phyloP scores from a whole-genome alignment of 1,140 invertebrate species.

The Lepidurus arcticus region DNA sequence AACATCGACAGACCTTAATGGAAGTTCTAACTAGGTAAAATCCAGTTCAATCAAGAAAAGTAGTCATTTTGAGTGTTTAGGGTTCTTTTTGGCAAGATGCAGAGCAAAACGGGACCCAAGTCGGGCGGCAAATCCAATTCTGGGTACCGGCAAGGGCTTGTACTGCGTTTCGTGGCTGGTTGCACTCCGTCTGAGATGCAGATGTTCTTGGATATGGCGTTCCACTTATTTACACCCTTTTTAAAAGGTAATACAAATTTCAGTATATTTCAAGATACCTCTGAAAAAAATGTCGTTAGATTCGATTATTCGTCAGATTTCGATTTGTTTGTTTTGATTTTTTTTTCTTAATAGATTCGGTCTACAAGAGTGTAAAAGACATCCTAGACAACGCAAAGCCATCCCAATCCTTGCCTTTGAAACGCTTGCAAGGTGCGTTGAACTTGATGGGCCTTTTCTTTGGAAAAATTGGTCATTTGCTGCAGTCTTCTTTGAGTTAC shows the following conservation, averaged over 20 bases:
- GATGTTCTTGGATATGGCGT: slow-evolving; percentile 74
- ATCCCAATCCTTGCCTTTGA: slow-evolving; percentile 59
- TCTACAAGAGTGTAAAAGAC: slow-evolving; percentile 42
- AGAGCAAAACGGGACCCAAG: slow-evolving; percentile 60
- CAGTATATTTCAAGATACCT: neutral
- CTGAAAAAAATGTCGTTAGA: neutral
- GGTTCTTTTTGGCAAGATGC: slow-evolving; percentile 85
- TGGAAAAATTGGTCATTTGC: slow-evolving; percentile 75
- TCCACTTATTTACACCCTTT: slow-evolving; percentile 62
- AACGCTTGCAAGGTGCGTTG: slow-evolving; percentile 64
- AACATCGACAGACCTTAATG: slow-evolving; percentile 68
- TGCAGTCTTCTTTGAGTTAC: slow-evolving; percentile 59
- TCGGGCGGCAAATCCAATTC: slow-evolving; percentile 66
- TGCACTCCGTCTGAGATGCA: slow-evolving; percentile 69
- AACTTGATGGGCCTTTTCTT: slow-evolving; percentile 71
- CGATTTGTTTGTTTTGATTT: neutral
- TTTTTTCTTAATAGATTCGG: slow-evolving; percentile 31
- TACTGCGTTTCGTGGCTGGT: slow-evolving; percentile 78
- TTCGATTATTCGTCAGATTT: neutral
- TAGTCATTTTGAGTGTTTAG: slow-evolving; percentile 39
- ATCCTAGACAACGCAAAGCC: slow-evolving; percentile 52
- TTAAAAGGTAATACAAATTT: slow-evolving; percentile 45
- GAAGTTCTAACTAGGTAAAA: slow-evolving; percentile 66
- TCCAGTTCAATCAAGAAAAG: neutral
- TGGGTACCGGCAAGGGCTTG: slow-evolving; percentile 61